Percentiles rank a stretch among this genome's conserved stretches.
phyloP scores from a whole-genome alignment of 1,140 invertebrate species.

The Tribolium madens region DNA sequence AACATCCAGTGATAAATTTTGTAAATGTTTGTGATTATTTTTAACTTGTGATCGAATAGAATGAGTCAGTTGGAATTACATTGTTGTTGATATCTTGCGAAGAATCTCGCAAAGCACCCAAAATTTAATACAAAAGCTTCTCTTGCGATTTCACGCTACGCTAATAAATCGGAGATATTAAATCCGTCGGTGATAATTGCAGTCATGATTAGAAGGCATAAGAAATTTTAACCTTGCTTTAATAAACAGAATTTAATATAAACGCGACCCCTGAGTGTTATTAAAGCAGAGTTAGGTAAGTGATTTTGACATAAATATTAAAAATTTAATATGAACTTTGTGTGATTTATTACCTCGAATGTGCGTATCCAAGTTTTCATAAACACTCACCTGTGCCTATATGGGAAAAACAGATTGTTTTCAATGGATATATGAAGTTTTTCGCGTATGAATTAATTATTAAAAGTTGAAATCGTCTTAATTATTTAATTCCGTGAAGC shows the following conservation, averaged over 20 bases:
- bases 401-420: background rate
- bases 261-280: slow-evolving; percentile 30
- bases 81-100: background rate
- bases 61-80: background rate
- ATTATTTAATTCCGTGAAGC: slow-evolving; percentile 23
- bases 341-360: slow-evolving; percentile 48
- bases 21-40: background rate
- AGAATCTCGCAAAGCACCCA: background rate
- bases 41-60: background rate
- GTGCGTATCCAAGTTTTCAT: slow-evolving; percentile 21
- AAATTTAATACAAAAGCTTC: background rate
- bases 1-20: background rate
- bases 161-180: background rate
- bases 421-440: background rate
- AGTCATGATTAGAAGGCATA: background rate
- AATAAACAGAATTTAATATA: slow-evolving; percentile 44
- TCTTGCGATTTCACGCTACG: background rate
- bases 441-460: slow-evolving; percentile 19
- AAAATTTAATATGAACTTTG: slow-evolving; percentile 51
- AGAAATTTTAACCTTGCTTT: slow-evolving; percentile 15
- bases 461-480: background rate
- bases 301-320: slow-evolving; percentile 54
- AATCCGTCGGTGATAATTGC: background rate
- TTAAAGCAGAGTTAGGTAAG: slow-evolving; percentile 41
- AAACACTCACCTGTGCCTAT: background rate